Evolutionary conservation across 2,113 vertebrate genomes (phyloP).

Genomic region (Amphiprion ocellaris): DNA sequence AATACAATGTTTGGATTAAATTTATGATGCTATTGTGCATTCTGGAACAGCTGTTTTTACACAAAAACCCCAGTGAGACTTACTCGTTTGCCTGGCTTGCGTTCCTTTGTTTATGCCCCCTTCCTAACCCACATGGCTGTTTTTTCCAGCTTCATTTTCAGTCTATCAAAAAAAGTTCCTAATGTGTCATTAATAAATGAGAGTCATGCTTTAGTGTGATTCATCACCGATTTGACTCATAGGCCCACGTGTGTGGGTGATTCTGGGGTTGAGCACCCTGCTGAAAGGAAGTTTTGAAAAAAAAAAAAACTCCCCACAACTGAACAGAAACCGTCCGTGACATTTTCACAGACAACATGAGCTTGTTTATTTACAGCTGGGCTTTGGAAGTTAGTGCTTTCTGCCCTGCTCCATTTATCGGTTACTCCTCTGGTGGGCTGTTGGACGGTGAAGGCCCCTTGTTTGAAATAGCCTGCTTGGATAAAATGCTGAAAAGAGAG

Average conservation of each 20-base stretch:
- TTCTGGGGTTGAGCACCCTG: constrained; percentile 38
- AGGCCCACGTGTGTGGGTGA: constrained; percentile 60
- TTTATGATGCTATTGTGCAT: not conserved
- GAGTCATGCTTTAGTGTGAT: constrained; percentile 61
- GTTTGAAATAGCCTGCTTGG: constrained; percentile 40
- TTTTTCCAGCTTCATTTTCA: constrained; percentile 4
- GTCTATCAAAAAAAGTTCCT: constrained; percentile 2
- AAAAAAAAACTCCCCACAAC: constrained; percentile 18
- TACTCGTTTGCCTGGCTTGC: not conserved
- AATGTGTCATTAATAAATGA: constrained; percentile 73
- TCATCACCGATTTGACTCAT: constrained; percentile 76
- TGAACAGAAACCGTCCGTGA: constrained; percentile 59
- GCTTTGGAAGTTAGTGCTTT: constrained; percentile 33
- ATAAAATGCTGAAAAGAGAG: constrained; percentile 46
- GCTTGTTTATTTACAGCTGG: constrained; percentile 73
- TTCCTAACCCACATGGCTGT: no score
- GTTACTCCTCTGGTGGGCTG: constrained; percentile 39
- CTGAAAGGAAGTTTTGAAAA: constrained; percentile 52
- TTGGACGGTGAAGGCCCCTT: constrained; percentile 9
- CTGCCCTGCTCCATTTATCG: constrained; percentile 15
- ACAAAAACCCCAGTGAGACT: constrained; percentile 26
- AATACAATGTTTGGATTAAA: constrained; percentile 20
- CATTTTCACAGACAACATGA: constrained; percentile 36
- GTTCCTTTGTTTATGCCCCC: constrained; percentile 1
- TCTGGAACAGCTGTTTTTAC: not conserved